These are phyloP conservation scores for Eriosoma lanigerum DNA, from an alignment of 1,140 invertebrate genomes.

Conservation along the genomic window DNA sequence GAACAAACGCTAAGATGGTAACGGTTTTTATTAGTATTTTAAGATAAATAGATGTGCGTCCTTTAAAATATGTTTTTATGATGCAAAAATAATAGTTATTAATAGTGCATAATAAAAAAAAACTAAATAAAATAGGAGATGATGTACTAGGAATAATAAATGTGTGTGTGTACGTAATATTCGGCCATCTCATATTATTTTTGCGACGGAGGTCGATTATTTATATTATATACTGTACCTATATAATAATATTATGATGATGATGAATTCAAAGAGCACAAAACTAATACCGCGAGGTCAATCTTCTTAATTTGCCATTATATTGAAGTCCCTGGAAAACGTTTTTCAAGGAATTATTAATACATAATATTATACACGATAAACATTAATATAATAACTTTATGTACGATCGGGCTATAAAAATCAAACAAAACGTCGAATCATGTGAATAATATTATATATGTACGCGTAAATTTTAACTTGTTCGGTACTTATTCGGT, in stretches of 20 bases:
- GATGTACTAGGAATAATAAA: slow-evolving; percentile 1
- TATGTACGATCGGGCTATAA: no score
- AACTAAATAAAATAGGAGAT: background rate
- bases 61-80: slow-evolving; percentile 3
- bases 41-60: background rate
- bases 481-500: no score
- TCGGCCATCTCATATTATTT: background rate
- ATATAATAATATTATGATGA: no score
- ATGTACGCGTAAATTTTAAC: no score
- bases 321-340: slow-evolving; percentile 11
- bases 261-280: no score
- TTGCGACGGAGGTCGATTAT: slow-evolving; percentile 4
- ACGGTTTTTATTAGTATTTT: background rate
- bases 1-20: background rate
- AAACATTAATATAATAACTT: no score
- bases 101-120: no score
- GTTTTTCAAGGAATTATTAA: background rate
- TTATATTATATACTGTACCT: no score
- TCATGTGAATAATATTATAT: no score
- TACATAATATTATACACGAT: background rate
- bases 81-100: background rate
- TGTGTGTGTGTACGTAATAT: no score
- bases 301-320: slow-evolving; percentile 10
- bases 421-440: no score
- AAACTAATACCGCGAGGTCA: background rate